phyloP scores from a whole-genome alignment of 2,113 vertebrate genomes.

The Etia nguti region DNA sequence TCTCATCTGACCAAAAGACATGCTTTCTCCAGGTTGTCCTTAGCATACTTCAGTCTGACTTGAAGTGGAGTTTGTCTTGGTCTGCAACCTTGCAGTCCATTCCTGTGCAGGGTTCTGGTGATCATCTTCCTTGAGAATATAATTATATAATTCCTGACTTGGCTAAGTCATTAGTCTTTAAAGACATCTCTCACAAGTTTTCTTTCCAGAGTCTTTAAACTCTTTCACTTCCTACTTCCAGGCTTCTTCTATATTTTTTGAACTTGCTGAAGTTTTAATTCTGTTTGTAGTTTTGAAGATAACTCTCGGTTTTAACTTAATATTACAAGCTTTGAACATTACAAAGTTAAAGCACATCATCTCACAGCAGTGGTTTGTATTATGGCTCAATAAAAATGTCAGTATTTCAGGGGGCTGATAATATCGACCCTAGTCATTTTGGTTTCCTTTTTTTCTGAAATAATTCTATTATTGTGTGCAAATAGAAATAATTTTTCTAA shows the following conservation, averaged over 20 bases:
- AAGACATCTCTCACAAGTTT: neutral
- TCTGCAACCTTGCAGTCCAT: neutral
- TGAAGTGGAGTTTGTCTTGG: neutral
- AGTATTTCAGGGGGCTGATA: neutral
- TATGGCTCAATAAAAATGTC: neutral
- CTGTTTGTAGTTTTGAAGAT: neutral
- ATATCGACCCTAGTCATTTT: neutral
- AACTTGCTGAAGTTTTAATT: neutral
- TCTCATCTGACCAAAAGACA: neutral
- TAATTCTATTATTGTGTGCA: neutral
- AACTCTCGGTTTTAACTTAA: neutral
- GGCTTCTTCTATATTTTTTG: neutral
- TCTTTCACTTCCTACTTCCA: neutral
- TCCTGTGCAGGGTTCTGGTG: neutral
- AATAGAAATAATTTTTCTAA: neutral
- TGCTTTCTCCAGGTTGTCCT: neutral
- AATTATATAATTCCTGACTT: neutral
- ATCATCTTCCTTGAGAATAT: neutral
- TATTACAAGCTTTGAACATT: neutral
- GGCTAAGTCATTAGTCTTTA: neutral
- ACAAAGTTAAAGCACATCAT: neutral
- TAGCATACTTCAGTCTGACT: neutral
- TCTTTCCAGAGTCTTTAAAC: neutral
- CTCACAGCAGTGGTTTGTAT: neutral
- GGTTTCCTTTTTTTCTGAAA: neutral